phyloP scores from a whole-genome alignment of 2,888 invertebrate genomes.

The Torymus tubicola region DNA sequence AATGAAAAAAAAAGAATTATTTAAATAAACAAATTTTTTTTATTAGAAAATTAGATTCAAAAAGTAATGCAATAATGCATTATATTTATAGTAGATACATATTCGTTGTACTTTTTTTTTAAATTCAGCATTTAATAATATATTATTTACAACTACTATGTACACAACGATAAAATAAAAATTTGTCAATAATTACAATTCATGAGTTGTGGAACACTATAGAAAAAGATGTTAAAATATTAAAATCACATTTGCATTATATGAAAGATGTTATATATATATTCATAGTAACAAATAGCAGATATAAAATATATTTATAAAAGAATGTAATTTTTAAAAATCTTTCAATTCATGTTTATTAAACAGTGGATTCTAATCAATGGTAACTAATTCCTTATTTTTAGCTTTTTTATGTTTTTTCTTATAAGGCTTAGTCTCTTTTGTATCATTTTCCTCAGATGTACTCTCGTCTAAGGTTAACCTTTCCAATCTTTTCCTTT shows the following conservation, averaged over 20 bases:
- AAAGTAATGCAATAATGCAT: not conserved
- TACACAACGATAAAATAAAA: too few species aligned
- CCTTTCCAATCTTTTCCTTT: conserved; percentile 48
- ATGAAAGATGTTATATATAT: not conserved
- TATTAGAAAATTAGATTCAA: conserved; percentile 5
- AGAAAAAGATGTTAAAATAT: not conserved
- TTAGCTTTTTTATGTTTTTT: conserved; percentile 34
- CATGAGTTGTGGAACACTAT: too few species aligned
- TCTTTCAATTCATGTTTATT: too few species aligned
- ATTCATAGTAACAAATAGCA: not conserved
- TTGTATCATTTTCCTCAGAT: conserved; percentile 3
- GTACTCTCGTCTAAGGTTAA: conserved; percentile 34
- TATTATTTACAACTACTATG: conserved; percentile 26
- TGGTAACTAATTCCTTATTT: not conserved
- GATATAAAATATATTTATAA: conserved; percentile 2
- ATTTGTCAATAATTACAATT: too few species aligned
- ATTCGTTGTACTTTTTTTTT: conserved; percentile 9
- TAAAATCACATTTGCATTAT: not conserved
- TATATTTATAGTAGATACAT: conserved; percentile 16
- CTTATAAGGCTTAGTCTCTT: not conserved
- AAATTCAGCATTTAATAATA: conserved; percentile 11
- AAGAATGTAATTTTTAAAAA: conserved; percentile 1
- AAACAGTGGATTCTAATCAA: not conserved
- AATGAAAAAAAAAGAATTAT: not conserved
- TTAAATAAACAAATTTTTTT: not conserved